Conservation (phyloP, 2,888 invertebrate species). For the Cephus sareptanus region DNA sequence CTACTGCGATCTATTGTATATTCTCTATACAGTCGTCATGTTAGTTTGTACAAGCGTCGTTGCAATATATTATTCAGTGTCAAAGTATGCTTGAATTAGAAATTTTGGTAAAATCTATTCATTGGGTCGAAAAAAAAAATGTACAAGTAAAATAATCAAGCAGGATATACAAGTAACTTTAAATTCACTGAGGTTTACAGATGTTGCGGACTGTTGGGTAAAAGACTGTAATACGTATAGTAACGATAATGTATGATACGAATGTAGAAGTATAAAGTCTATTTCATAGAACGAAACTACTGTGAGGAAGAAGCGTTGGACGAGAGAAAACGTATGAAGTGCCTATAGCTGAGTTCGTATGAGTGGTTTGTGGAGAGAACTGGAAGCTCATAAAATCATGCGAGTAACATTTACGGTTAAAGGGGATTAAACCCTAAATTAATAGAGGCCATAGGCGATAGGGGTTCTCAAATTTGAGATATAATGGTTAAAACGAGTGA, state of each 20-base stretch:
- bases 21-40: not conserved
- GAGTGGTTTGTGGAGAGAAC: not conserved
- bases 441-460: not conserved
- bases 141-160: too few relatives aligned
- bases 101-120: not conserved
- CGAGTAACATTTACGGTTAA: not conserved
- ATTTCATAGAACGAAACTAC: not conserved
- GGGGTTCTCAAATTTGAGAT: not conserved
- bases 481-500: not conserved
- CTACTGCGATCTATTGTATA: not conserved
- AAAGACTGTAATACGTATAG: not conserved
- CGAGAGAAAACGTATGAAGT: not conserved
- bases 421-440: not conserved
- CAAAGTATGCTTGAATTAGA: not conserved
- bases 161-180: too few relatives aligned
- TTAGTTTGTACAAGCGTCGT: not conserved
- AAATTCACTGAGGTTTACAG: too few relatives aligned
- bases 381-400: not conserved
- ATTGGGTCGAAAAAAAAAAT: too few relatives aligned
- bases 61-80: not conserved
- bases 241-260: not conserved
- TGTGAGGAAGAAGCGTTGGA: not conserved
- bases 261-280: not conserved
- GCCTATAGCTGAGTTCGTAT: not conserved
- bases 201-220: not conserved